Conservation (phyloP, 2,888 invertebrate genomes). For the Nemotelus nigrinus region DNA sequence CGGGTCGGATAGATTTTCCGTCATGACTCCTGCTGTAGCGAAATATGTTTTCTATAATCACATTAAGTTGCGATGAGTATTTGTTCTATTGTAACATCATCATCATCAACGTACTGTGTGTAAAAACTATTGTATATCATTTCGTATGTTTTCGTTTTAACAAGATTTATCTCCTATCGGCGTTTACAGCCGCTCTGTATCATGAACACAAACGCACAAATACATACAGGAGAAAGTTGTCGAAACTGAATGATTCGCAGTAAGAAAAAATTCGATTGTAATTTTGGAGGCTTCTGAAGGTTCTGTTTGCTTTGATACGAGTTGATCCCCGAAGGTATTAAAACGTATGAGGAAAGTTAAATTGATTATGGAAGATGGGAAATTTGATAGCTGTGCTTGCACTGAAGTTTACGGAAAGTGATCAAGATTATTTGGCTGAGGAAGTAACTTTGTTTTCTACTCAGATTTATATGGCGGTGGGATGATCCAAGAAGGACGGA, state of each 20-base stretch:
- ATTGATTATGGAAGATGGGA: background rate
- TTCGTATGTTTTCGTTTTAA: background rate
- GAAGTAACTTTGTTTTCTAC: no score
- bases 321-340: slow-evolving; percentile 15
- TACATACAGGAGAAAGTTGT: background rate
- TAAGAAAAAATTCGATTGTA: background rate
- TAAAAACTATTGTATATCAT: background rate
- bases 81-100: slow-evolving; percentile 2
- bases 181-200: background rate
- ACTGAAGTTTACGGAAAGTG: no score
- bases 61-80: slow-evolving; percentile 18
- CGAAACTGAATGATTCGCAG: no score
- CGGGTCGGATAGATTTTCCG: background rate
- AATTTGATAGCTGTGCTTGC: no score
- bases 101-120: slow-evolving; percentile 14
- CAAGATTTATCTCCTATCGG: background rate
- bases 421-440: no score
- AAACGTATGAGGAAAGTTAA: background rate
- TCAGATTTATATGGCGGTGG: no score
- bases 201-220: background rate
- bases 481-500: no score
- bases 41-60: slow-evolving; percentile 20
- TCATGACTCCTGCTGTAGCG: background rate
- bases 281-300: background rate
- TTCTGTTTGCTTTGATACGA: background rate